A percentile compares a stretch with the other conserved stretches of the same genome.
Evolutionary conservation across 2,113 vertebrate species (phyloP).

Genomic region (Ailuropoda melanoleuca): DNA sequence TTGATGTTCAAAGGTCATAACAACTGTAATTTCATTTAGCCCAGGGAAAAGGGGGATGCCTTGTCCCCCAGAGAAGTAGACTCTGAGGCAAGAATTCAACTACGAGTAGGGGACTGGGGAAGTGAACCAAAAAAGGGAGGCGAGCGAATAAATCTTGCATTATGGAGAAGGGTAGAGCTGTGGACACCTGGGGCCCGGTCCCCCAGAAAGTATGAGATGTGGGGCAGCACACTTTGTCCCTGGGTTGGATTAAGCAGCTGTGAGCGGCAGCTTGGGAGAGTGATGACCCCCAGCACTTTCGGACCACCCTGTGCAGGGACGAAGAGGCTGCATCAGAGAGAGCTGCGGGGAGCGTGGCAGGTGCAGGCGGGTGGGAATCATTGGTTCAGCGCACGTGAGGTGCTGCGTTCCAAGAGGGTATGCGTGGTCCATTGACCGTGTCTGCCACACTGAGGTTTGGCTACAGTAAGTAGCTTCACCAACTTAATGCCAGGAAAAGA

Average conservation of each 20-base stretch:
- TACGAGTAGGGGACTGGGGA: background rate
- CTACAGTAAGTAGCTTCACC: background rate
- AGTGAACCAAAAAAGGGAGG: background rate
- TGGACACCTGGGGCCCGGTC: background rate
- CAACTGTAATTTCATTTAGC: background rate
- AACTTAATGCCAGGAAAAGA: background rate
- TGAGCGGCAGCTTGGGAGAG: no score
- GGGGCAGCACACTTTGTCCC: background rate
- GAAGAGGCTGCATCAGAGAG: background rate
- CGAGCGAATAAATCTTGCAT: background rate
- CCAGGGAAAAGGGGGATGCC: background rate
- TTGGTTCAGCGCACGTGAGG: rapidly evolving
- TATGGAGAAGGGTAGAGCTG: background rate
- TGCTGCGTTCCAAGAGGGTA: no score
- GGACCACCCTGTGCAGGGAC: background rate
- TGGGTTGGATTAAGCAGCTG: background rate
- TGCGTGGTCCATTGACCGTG: rapidly evolving
- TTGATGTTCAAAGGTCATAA: background rate
- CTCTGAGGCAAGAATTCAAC: background rate
- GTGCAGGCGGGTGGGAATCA: no score
- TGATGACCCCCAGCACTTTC: background rate
- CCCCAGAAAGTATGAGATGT: background rate
- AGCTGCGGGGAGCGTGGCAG: background rate
- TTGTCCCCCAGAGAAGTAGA: background rate
- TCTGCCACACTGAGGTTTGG: background rate